Conservation (phyloP, 2,888 invertebrate species). For the Caenorhabditis becei region DNA sequence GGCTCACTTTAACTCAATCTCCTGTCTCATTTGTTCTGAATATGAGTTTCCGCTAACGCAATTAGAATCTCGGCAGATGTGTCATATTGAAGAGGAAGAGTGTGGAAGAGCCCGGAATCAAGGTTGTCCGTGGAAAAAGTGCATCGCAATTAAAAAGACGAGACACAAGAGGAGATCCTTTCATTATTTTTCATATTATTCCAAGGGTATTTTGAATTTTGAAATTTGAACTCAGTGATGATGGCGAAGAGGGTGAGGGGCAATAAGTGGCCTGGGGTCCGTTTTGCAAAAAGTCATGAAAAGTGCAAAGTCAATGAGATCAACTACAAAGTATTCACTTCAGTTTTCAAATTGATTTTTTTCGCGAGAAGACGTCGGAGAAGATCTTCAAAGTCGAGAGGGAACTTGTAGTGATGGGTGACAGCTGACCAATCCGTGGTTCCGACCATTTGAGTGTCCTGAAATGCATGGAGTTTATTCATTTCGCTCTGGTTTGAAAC, state of each 20-base stretch:
- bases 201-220: not conserved
- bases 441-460: not conserved
- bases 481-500: no score
- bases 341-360: not conserved
- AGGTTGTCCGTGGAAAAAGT: constrained; percentile 29
- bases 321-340: not conserved
- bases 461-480: no score
- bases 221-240: constrained; percentile 7
- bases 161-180: constrained; percentile 10
- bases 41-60: constrained; percentile 52
- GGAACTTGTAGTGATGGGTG: constrained; percentile 49
- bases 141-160: constrained; percentile 32
- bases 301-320: not conserved
- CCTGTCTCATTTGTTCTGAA: constrained; percentile 34
- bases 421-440: constrained; percentile 46
- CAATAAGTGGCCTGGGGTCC: not conserved
- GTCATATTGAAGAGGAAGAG: constrained; percentile 25
- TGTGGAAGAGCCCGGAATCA: not conserved
- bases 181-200: not conserved
- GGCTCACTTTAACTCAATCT: constrained; percentile 39
- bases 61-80: constrained; percentile 49
- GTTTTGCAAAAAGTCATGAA: not conserved
- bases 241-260: not conserved
- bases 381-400: constrained; percentile 17
- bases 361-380: constrained; percentile 11